Base-by-base conservation (phyloP, 30 jellyfish, hydroid and myxozoan species). In the Aurelia coerulea region DNA sequence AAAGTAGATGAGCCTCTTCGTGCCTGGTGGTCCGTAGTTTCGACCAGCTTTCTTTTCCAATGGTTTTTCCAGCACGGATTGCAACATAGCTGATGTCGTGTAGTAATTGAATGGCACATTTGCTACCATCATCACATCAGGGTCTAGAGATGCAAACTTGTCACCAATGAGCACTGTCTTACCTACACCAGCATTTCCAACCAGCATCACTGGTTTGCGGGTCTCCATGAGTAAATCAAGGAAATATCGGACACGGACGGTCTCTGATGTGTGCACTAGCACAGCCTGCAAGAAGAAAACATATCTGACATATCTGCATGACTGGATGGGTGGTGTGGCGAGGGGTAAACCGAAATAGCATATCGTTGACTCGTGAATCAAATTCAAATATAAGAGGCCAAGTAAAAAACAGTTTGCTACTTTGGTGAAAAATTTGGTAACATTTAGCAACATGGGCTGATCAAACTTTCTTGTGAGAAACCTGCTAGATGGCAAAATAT, bases 11-110 rank as follows among this genome's bases (percentile, higher is more conserved):
- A 95, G 91, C 71, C 75, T 75, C 82, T 95, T 95, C 3, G 97
- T 96, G 54, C 99, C 99, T 1, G 99, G 99, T n/a, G 99, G 99
- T 34, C 99, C 99, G 63, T 84, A 95, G 52, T 95, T 95, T n/a
- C 97, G 84, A 31, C 99, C 99, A 37, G 99, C 99, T 76, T 95
- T 95, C 95, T 95, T 95, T 81, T 95, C 99, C 51, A 95, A 76
- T 3, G 99, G 99, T 79, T 95, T 95, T 68, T 95, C 99, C 4
- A 95, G 92, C 31, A 95, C 97, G 15, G 94, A 86, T 65, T 95
- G 99, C 51, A 95, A 73, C 99, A 95, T 95, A 53, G 96, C 99
- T 29, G 99, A 95, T 16, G 99, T 95, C 15, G 99, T 95, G 90
- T 95, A 95, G 85, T 84, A 95, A 65, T 95, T 95, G 80, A 95